These are phyloP conservation scores for Eriocheir sinensis DNA, from an alignment of 1,140 invertebrate species.

Conservation along the genomic window DNA sequence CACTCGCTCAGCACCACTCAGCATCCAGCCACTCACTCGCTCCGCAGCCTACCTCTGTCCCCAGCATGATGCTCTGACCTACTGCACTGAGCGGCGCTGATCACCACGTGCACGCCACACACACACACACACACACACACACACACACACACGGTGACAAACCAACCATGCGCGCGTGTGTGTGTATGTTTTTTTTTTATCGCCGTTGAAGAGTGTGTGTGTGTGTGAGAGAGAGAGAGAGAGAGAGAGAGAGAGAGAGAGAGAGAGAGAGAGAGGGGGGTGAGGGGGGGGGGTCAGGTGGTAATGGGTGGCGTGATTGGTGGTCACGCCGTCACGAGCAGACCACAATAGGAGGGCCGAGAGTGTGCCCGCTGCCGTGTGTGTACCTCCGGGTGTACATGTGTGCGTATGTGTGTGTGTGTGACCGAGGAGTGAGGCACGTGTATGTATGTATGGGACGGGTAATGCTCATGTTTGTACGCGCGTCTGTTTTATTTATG, in stretches of 20 bases:
- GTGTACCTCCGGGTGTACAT: no score
- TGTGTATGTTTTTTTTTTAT: not conserved
- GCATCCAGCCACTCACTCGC: not conserved
- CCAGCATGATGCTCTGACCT: slow-evolving; percentile 47
- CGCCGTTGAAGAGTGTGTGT: not conserved
- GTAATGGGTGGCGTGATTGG: not conserved
- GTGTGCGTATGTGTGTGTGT: not conserved
- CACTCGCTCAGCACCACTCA: not conserved
- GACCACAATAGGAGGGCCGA: not conserved
- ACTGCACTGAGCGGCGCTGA: not conserved
- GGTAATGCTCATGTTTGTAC: no score
- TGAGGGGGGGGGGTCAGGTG: not conserved
- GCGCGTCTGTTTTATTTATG: no score
- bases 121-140: not conserved
- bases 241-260: no score
- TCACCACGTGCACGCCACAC: not conserved
- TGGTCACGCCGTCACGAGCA: not conserved
- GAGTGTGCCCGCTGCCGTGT: not conserved
- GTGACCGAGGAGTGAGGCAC: no score
- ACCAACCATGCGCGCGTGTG: not conserved
- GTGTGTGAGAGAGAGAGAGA: not conserved
- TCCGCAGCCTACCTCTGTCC: slow-evolving; percentile 28
- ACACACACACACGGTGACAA: not conserved
- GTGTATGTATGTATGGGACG: no score
- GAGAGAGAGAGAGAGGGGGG: not conserved